These are phyloP conservation scores for Drosophila basisetae DNA, from an alignment of 2,888 invertebrate species.

Conservation along the genomic window DNA sequence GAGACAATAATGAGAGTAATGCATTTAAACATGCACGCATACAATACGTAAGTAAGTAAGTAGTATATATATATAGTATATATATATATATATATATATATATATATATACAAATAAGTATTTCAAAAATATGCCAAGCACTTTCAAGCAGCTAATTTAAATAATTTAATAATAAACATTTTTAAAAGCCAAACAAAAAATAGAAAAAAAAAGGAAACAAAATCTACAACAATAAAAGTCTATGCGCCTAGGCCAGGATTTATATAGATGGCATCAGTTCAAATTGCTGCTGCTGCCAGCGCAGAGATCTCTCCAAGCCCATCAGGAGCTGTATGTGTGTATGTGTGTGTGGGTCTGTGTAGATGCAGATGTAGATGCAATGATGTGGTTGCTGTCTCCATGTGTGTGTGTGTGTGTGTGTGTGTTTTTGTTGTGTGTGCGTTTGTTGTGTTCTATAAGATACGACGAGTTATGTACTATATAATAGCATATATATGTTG, in stretches of 20 bases:
- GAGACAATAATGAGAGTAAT: conserved; percentile 1
- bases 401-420: conserved; percentile 12
- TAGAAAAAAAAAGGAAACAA: background rate
- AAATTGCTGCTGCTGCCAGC: conserved; percentile 42
- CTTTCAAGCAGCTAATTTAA: background rate
- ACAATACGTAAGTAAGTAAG: background rate
- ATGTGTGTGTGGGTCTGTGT: background rate
- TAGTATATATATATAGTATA: background rate
- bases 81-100: background rate
- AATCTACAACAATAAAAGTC: conserved; percentile 1
- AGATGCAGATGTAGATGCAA: background rate
- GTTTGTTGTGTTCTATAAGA: conserved; percentile 50
- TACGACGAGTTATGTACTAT: conserved; percentile 76
- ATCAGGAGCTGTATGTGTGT: conserved; percentile 19
- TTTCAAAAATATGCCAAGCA: conserved; percentile 3
- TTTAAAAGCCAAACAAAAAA: background rate
- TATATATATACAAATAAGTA: background rate
- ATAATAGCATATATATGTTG: conserved; percentile 67
- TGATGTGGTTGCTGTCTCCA: conserved; percentile 1
- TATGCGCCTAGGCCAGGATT: conserved; percentile 1
- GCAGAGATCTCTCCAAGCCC: conserved; percentile 49
- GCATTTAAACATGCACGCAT: background rate
- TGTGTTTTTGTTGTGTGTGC: too few relatives aligned
- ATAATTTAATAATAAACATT: conserved; percentile 2
- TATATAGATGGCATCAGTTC: conserved; percentile 22